Evolutionary conservation across 2,797 vertebrate species (phyloP), one percentile per base, ranked within the genome.

Genomic region (Mormyrops attenuatus): DNA sequence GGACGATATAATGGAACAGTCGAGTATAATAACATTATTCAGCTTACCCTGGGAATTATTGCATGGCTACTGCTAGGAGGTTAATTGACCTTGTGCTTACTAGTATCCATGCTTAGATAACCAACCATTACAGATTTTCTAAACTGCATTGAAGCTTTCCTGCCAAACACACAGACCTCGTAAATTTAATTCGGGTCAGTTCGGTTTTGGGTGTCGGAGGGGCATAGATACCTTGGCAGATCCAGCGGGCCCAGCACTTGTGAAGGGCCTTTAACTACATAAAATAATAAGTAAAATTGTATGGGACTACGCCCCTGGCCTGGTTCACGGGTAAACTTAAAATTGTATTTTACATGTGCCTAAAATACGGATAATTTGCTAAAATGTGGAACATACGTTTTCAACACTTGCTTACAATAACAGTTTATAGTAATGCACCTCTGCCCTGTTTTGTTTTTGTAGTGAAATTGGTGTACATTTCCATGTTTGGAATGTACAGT

Each of bases 381-480:
- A n/a, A 15, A 80, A 20, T n/a, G 73, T 20, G 17, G 38, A 80
- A 44, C 15, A 8, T n/a, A 44, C 5, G 3, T 80, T 80, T 20
- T 44, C 13, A 73, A 11, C 30, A 73, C 13, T 38, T 30, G 7
- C 49, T 55, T 20, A 9, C 9, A 52, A 20, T 8, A 60, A 22
- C 3, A 60, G 55, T 57, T 57, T 47, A 53, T 63, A 85, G n/a
- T 52, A 53, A 77, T 57, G 15, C 30, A 17, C 34, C 4, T 69
- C 88, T 57, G 88, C 60, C 15, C 89, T 22, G 57, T 63, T 57
- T 57, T 57, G 88, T 87, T 88, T 44, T 87, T 89, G 82, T 89
- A 82, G 87, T 88, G 15, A 66, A 84, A 90, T 60, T 47, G n/a
- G 7, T 3, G 9, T 41, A 38, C 26, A 87, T 87, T 38, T 57